phyloP scores from a whole-genome alignment of 1,140 invertebrate genomes.

The Pygmarrhopalites habei region DNA sequence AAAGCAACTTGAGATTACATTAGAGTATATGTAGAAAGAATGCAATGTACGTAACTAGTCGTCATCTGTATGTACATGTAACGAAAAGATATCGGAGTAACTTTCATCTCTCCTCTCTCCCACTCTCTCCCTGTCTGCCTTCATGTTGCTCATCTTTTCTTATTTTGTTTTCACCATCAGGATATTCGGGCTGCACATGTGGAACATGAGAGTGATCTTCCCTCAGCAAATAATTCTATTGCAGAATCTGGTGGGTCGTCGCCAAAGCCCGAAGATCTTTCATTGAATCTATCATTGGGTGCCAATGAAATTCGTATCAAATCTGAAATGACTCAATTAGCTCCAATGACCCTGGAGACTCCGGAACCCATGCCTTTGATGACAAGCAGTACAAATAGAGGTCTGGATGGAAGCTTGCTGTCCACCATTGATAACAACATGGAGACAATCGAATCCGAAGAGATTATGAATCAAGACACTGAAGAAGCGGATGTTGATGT shows the following conservation, averaged over 20 bases:
- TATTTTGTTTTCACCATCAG: no score
- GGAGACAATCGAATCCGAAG: slow-evolving; percentile 12
- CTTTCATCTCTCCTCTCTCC: no score
- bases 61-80: no score
- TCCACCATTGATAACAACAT: slow-evolving; percentile 1
- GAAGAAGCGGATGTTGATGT: slow-evolving; percentile 24
- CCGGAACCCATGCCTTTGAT: slow-evolving; percentile 28
- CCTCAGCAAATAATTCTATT: slow-evolving; percentile 10
- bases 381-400: slow-evolving; percentile 13
- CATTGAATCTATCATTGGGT: slow-evolving; percentile 33
- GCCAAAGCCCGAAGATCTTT: slow-evolving; percentile 38
- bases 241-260: slow-evolving; percentile 22
- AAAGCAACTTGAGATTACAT: no score
- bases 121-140: no score
- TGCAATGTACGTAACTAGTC: no score
- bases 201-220: slow-evolving; percentile 17
- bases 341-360: slow-evolving; percentile 13
- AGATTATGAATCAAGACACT: slow-evolving; percentile 8
- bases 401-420: neutral
- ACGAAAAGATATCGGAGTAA: no score
- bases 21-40: no score
- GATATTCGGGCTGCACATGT: slow-evolving; percentile 19
- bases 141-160: no score
- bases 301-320: slow-evolving; percentile 34
- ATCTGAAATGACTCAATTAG: slow-evolving; percentile 27